phyloP scores from a whole-genome alignment of 2,888 invertebrate genomes.

The Drosophila neonasuta region DNA sequence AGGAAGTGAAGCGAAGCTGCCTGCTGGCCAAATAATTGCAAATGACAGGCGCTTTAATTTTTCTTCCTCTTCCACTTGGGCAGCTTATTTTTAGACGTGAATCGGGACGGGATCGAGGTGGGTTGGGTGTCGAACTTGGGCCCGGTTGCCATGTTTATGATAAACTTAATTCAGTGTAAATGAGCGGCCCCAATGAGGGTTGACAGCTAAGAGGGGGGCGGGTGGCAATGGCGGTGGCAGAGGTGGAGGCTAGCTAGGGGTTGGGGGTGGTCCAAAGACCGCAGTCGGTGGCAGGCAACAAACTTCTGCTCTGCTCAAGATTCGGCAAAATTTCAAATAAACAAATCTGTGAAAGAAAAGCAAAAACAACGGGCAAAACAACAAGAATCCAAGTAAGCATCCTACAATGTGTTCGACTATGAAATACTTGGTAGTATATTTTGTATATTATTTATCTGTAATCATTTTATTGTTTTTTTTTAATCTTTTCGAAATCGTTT shows the following conservation, averaged over 20 bases:
- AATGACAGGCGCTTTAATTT: constrained; percentile 79
- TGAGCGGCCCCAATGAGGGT: constrained; percentile 66
- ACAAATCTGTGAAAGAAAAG: constrained; percentile 71
- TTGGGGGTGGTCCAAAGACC: constrained; percentile 23
- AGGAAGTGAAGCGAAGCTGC: constrained; percentile 61
- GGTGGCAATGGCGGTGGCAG: background rate
- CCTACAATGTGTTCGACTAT: background rate
- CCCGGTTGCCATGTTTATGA: constrained; percentile 68
- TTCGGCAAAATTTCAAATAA: constrained; percentile 70
- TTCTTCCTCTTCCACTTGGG: constrained; percentile 70
- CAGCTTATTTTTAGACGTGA: constrained; percentile 65
- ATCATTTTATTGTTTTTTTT: too few relatives aligned
- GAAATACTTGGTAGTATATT: background rate
- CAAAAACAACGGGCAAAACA: constrained; percentile 44
- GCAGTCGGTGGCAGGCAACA: constrained; percentile 37
- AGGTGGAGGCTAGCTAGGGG: background rate
- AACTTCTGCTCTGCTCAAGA: constrained; percentile 42
- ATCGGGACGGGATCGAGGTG: constrained; percentile 9
- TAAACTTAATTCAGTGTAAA: constrained; percentile 79
- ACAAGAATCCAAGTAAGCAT: constrained; percentile 10
- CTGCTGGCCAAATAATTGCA: constrained; percentile 78
- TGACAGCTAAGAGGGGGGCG: constrained; percentile 40
- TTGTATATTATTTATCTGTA: too few relatives aligned
- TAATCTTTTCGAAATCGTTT: too few relatives aligned
- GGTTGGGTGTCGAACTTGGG: constrained; percentile 21